Base-by-base conservation (phyloP, 2,888 invertebrate species). In the Drosophila algonquin region DNA sequence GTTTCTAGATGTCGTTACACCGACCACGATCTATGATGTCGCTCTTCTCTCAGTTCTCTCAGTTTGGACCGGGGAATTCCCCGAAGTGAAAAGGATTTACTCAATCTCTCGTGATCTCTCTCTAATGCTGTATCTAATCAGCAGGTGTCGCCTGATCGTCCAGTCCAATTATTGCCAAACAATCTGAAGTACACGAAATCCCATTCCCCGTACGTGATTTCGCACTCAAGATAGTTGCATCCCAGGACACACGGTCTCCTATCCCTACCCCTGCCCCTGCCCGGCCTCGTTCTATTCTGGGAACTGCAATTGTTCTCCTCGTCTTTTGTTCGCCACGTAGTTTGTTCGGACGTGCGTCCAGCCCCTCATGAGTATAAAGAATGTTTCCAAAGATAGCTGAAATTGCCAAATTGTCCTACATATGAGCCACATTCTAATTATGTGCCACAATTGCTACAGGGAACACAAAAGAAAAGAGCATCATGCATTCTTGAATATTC, bases 181-280 rank as follows among this genome's bases (percentile, higher is more conserved):
- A 40, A 14, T 40, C 14, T 6, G 14, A 6, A 55, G 52, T 63
- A 63, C 44, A 48, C 61, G 56, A 56, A 52, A 52, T 64, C 55
- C 56, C 52, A 47, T 48, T 58, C 30, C 32, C 24, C 35, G 68
- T 72, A 87, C 84, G 84, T 84, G 84, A 84, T 84, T 84, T 84
- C 85, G 61, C 77, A 80, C 70, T 77, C 70, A 77, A 84, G 87
- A 84, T 84, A 85, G 68, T 60, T 32, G 62, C 24, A 56, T 47
- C 58, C 40, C 51, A 51, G 61, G 75, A 47, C 56, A 48, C 57
- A 48, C 57, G 59, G 62, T 61, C 48, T 18, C 12, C 10, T 10
- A 0, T 32, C 32, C 10, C 35, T 10, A 12, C 5, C 12, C 46
- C 60, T 10, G 3, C 5, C 12, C 46, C 60, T 55, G 63, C 63